Conservation (phyloP, 2,113 vertebrate genomes). For the Ramphastos sulfuratus region DNA sequence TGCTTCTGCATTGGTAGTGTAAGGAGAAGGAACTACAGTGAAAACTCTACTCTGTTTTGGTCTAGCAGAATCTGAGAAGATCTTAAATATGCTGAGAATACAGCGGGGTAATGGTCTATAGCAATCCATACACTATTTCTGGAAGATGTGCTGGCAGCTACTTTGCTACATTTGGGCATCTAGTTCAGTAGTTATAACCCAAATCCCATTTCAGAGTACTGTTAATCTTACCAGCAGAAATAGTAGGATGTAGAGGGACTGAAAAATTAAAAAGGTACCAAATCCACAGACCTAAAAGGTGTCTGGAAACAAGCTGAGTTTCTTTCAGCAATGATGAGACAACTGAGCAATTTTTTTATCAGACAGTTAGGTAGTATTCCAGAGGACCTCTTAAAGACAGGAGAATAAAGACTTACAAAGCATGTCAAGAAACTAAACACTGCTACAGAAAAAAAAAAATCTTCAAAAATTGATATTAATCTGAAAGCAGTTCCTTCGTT, state of each 20-base stretch:
- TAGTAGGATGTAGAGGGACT: neutral
- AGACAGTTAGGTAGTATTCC: neutral
- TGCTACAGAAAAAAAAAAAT: neutral
- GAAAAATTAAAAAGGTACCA: neutral
- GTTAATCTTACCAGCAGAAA: neutral
- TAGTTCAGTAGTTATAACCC: neutral
- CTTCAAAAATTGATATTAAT: neutral
- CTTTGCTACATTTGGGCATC: neutral
- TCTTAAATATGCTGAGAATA: neutral
- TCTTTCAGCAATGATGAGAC: neutral
- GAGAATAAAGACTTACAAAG: neutral
- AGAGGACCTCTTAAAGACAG: neutral
- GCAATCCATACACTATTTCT: neutral
- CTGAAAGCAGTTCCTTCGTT: neutral
- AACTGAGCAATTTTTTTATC: neutral
- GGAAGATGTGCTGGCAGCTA: neutral
- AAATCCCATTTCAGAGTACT: neutral
- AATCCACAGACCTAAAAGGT: neutral
- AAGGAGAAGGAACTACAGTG: neutral
- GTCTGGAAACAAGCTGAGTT: accelerated
- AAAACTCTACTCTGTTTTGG: neutral
- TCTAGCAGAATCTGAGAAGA: neutral
- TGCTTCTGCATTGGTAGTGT: neutral
- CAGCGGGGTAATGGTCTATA: neutral
- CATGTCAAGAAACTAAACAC: neutral